Percentiles rank a stretch among this genome's conserved stretches.
Conservation (phyloP, 2,888 invertebrate species). For the Stenurella melanura region DNA sequence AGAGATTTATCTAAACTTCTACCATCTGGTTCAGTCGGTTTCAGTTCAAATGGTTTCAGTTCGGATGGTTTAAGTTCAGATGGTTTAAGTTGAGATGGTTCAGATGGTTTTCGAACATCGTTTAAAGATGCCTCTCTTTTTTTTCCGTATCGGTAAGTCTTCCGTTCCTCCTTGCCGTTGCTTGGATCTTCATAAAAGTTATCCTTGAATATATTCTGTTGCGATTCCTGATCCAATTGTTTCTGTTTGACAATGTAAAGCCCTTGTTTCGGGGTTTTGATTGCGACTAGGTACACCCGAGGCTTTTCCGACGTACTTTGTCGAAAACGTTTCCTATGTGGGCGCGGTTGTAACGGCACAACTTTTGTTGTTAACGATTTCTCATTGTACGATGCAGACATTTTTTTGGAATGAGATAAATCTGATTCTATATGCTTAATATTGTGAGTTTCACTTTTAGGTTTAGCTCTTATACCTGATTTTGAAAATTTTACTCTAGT, state of each 20-base stretch:
- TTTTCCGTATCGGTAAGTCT: neutral
- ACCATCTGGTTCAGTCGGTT: no score
- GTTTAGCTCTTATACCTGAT: slow-evolving; percentile 24
- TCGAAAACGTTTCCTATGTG: slow-evolving; percentile 4
- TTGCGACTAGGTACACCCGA: no score
- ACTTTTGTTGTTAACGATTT: neutral
- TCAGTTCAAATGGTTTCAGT: no score
- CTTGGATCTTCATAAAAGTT: neutral
- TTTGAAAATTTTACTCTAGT: slow-evolving; percentile 10
- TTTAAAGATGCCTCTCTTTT: no score
- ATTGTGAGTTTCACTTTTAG: slow-evolving; percentile 28
- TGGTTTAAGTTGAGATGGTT: no score
- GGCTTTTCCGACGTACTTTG: slow-evolving; percentile 26
- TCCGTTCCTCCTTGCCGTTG: neutral
- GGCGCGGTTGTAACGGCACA: neutral
- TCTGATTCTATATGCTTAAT: slow-evolving; percentile 33
- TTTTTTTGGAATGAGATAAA: neutral
- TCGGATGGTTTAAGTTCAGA: no score
- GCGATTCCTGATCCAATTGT: neutral
- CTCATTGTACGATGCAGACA: neutral
- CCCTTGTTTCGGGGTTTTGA: slow-evolving; percentile 20
- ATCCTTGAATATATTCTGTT: neutral
- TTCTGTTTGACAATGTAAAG: slow-evolving; percentile 40
- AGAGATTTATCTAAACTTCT: no score
- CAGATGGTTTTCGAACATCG: no score